Percentiles rank a stretch among this genome's conserved stretches.
Evolutionary conservation across 2,797 vertebrate genomes (phyloP).

Genomic region (Monodelphis domestica): DNA sequence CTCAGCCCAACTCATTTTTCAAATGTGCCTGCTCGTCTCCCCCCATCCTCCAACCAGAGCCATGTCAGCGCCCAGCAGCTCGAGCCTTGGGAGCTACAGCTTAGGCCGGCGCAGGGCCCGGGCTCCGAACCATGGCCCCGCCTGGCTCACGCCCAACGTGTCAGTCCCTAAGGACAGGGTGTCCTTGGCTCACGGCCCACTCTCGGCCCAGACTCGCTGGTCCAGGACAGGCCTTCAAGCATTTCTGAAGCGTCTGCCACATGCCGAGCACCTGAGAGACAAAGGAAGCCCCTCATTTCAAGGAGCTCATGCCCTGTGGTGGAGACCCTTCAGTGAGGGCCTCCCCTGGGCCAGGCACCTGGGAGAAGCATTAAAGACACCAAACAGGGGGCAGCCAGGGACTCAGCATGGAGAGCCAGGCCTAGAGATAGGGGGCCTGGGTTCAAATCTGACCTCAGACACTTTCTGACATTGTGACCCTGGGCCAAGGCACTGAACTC

Average conservation of each 20-base stretch:
- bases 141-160: neutral
- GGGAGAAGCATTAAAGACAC: neutral
- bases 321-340: neutral
- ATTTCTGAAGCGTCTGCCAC: neutral
- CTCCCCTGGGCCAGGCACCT: neutral
- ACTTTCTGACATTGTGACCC: no score
- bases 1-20: slow-evolving; percentile 76
- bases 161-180: neutral
- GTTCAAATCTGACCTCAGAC: no score
- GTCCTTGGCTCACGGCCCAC: neutral
- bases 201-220: neutral
- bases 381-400: neutral
- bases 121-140: accelerated
- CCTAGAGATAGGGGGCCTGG: neutral
- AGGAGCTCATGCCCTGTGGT: no score
- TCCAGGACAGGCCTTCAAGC: neutral
- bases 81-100: slow-evolving; percentile 42
- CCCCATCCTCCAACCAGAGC: slow-evolving; percentile 26
- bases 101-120: neutral
- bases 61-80: slow-evolving; percentile 64
- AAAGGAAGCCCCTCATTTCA: neutral
- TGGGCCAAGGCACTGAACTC: no score
- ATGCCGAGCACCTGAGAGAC: neutral
- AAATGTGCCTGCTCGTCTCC: slow-evolving; percentile 72
- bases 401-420: neutral